Percentiles rank a stretch among this genome's conserved stretches.
Conservation (phyloP, 2,888 invertebrate species). For the Pherbina coryleti region DNA sequence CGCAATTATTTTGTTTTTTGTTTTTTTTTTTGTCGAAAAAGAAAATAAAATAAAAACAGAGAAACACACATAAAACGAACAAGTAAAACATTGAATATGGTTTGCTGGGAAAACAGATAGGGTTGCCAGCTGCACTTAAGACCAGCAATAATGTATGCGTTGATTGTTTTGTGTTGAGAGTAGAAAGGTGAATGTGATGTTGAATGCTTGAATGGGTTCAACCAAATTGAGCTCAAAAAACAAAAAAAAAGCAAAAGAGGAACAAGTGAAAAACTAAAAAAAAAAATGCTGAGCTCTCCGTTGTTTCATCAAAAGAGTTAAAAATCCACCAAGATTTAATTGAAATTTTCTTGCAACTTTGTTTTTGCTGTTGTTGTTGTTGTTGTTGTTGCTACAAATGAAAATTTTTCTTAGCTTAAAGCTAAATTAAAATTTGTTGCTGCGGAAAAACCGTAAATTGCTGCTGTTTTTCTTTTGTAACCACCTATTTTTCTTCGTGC, state of each 20-base stretch:
- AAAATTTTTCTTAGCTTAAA: too few species aligned
- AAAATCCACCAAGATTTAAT: too few species aligned
- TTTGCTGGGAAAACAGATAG: not conserved
- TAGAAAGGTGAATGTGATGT: not conserved
- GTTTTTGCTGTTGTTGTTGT: not conserved
- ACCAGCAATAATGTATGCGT: too few species aligned
- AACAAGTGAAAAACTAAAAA: too few species aligned
- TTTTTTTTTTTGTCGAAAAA: not conserved
- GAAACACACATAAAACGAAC: not conserved
- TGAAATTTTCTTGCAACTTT: not conserved
- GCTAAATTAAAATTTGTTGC: too few species aligned
- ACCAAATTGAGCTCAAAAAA: not conserved
- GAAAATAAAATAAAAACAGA: not conserved
- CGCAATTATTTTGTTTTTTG: slow-evolving; percentile 8
- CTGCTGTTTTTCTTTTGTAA: too few species aligned
- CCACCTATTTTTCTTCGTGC: too few species aligned
- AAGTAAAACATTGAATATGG: not conserved
- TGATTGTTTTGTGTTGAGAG: not conserved
- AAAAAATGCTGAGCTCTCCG: too few species aligned
- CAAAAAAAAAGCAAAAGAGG: not conserved
- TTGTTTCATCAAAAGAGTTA: too few species aligned
- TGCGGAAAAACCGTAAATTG: too few species aligned
- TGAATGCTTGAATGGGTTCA: not conserved
- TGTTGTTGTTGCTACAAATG: not conserved
- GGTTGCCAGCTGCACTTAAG: too few species aligned